Evolutionary conservation across 2,113 vertebrate species (phyloP), one percentile per base, ranked within the genome.

Genomic region (Petroica traversi): DNA sequence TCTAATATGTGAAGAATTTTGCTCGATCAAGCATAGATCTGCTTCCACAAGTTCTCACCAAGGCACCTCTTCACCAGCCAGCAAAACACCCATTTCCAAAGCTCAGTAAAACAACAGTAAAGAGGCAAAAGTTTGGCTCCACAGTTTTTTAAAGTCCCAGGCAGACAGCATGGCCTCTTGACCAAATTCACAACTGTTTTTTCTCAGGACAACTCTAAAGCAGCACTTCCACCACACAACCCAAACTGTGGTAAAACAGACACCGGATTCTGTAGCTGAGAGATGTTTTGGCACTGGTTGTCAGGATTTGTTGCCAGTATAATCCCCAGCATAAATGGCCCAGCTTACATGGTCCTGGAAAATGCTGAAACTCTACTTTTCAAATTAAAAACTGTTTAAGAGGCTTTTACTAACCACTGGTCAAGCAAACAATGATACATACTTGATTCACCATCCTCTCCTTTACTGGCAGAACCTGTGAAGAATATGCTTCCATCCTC

Each of bases 401-500:
- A 91, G 8, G 48, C 13, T 91, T 90, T 71, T 92, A 84, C 16
- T 28, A 87, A 71, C 7, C 6, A 64, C 2, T 40, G 38, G 22
- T 61, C 38, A 91, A 61, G 45, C 5, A 67, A 91, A 17, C 29
- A 17, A 26, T 25, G 67, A 85, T 76, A 98, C 99, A 43, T 99
- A 99, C 99, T 99, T 93, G 99, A 99, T 93, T 99, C 99, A 19
- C 99, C 99, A 69, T 99, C 99, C 89, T 99, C 99, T 95, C 99
- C 99, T 98, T 99, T 99, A 97, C 99, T 99, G 81, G 99, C 99
- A 57, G 99, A 99, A 43, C 99, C 99, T 28, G 99, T 99, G 88
- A 99, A 99, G 97, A 99, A 99, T 88, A 99, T 98, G 80, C 99
- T 99, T 92, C 99, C 99, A 81, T 99, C 99, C 91, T 99, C 99